These are phyloP conservation scores for Ceyx margarethae DNA, from an alignment of 2,113 vertebrate genomes.

Conservation along the genomic window DNA sequence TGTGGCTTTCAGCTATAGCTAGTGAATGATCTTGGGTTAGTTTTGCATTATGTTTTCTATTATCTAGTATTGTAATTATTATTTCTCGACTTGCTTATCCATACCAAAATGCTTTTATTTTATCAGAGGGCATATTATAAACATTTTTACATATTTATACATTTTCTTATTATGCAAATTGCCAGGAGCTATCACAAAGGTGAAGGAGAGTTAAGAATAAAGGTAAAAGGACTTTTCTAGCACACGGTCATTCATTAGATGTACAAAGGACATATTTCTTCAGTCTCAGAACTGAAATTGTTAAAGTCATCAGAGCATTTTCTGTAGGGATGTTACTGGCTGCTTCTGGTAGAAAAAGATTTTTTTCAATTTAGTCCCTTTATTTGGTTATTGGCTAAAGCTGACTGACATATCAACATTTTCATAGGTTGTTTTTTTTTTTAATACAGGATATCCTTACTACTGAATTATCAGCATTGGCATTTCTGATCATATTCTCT, in stretches of 20 bases:
- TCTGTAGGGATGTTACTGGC: neutral
- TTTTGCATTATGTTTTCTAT: neutral
- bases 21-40: neutral
- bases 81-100: conserved; percentile 39
- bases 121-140: conserved; percentile 63
- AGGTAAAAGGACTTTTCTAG: conserved; percentile 36
- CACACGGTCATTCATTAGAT: neutral
- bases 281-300: conserved; percentile 13
- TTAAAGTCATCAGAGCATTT: neutral
- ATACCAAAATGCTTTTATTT: conserved; percentile 56
- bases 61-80: conserved; percentile 43
- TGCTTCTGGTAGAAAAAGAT: neutral
- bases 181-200: conserved; percentile 45
- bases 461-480: neutral
- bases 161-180: conserved; percentile 66
- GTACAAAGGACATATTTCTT: conserved; percentile 5
- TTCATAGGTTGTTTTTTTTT: neutral
- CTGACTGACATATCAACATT: neutral
- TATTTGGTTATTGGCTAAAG: neutral
- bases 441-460: neutral
- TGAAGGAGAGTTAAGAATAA: conserved; percentile 63
- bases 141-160: conserved; percentile 69
- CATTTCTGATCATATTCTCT: neutral
- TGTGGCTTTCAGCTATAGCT: neutral
- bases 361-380: neutral